These are phyloP conservation scores for Neosalanx taihuensis DNA, from an alignment of 2,797 vertebrate species.

Conservation along the genomic window DNA sequence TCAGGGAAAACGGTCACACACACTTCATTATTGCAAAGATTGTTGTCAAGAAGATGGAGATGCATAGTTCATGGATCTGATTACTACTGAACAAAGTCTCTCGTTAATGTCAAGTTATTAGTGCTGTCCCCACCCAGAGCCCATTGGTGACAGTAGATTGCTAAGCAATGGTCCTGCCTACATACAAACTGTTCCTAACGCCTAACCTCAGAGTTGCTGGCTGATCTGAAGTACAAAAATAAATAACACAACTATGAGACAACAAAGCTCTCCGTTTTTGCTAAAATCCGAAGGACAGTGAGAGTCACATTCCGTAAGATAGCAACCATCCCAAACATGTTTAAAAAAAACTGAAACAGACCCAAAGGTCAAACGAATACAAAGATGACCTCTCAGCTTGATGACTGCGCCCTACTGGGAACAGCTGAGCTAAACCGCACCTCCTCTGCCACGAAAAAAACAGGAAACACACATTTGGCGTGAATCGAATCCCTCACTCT, in stretches of 20 bases:
- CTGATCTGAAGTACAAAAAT: constrained; percentile 27
- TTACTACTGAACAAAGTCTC: constrained; percentile 14
- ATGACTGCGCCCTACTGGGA: constrained; percentile 11
- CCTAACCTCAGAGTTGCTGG: constrained; percentile 30
- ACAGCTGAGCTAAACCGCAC: constrained; percentile 14
- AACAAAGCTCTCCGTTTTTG: constrained; percentile 19
- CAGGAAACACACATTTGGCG: not conserved
- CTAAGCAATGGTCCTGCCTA: not conserved
- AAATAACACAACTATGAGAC: not conserved
- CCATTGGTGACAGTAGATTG: not conserved
- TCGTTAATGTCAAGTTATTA: constrained; percentile 19
- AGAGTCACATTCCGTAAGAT: constrained; percentile 29
- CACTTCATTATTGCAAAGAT: constrained; percentile 71
- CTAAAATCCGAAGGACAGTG: constrained; percentile 17
- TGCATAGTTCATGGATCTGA: constrained; percentile 74
- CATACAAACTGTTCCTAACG: not conserved
- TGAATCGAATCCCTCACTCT: too few relatives aligned
- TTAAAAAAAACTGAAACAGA: constrained; percentile 32
- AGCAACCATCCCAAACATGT: constrained; percentile 38
- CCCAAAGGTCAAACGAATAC: constrained; percentile 22
- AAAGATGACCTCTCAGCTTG: not conserved
- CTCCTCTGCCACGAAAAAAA: constrained; percentile 18
- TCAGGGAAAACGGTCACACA: constrained; percentile 25
- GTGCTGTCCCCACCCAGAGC: constrained; percentile 6
- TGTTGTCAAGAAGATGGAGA: constrained; percentile 58